These are phyloP conservation scores for Drosophila nigromelanica DNA, from an alignment of 1,140 invertebrate genomes.

Conservation along the genomic window DNA sequence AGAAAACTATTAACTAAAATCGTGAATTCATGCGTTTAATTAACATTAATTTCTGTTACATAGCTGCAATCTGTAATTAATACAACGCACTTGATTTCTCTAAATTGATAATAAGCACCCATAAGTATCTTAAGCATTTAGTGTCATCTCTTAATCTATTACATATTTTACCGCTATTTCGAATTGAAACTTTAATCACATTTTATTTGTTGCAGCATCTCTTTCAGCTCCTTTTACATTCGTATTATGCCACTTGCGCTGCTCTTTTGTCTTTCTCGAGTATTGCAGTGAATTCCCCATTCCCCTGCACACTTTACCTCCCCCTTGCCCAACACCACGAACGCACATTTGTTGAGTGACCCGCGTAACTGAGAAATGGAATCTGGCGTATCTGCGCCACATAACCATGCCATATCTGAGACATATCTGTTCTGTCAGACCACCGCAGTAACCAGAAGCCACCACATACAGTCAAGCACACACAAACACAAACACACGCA, in stretches of 20 bases:
- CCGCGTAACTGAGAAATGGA: conserved; percentile 44
- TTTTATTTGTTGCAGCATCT: conserved; percentile 22
- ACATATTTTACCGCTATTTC: no score
- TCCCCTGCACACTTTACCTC: no score
- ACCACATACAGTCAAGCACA: conserved; percentile 7
- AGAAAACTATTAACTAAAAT: no score
- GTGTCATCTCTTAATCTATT: background rate
- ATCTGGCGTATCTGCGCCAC: conserved; percentile 46
- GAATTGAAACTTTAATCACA: conserved; percentile 21
- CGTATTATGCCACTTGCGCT: conserved; percentile 18
- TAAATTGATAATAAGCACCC: background rate
- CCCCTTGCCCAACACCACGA: no score
- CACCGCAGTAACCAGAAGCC: conserved; percentile 54
- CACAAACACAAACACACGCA: conserved; percentile 7
- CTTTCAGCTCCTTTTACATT: conserved; percentile 22
- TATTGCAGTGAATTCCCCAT: conserved; percentile 42
- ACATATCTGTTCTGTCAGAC: conserved; percentile 47
- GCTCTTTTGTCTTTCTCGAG: conserved; percentile 27
- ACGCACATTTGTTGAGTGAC: conserved; percentile 35
- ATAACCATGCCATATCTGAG: conserved; percentile 44
- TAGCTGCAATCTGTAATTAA: no score
- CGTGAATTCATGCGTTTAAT: no score
- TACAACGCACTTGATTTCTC: no score
- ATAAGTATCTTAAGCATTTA: background rate
- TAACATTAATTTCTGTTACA: no score